phyloP scores from a whole-genome alignment of 2,113 vertebrate genomes.

The Oryzias curvinotus region DNA sequence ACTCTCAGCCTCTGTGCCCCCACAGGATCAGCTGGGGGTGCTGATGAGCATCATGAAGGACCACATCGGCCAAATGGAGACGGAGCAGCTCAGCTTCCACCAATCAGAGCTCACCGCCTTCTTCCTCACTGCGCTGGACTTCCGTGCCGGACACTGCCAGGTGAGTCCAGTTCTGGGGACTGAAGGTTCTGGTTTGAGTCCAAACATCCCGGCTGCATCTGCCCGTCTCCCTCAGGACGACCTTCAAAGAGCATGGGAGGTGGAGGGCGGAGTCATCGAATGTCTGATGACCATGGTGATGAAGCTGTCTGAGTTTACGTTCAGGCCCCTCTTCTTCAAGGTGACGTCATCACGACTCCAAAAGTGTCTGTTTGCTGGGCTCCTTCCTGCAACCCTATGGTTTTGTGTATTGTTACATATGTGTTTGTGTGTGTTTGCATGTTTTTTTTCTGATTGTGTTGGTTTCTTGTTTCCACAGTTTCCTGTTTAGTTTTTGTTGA shows the following conservation, averaged over 20 bases:
- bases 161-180: slow-evolving; percentile 58
- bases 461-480: too few species aligned
- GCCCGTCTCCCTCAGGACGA: slow-evolving; percentile 72
- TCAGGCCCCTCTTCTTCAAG: slow-evolving; percentile 97
- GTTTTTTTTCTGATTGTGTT: too few species aligned
- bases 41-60: slow-evolving; percentile 89
- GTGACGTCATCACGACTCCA: slow-evolving; percentile 59
- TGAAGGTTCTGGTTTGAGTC: not conserved
- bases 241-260: slow-evolving; percentile 79
- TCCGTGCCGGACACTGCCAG: slow-evolving; percentile 82
- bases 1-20: not conserved
- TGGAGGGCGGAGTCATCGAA: slow-evolving; percentile 83
- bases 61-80: slow-evolving; percentile 86
- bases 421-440: too few species aligned
- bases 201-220: not conserved
- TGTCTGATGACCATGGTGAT: slow-evolving; percentile 91
- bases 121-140: slow-evolving; percentile 89
- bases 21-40: slow-evolving; percentile 79
- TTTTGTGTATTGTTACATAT: too few species aligned
- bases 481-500: too few species aligned
- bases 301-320: slow-evolving; percentile 94
- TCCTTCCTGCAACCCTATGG: too few species aligned
- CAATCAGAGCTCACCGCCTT: slow-evolving; percentile 89
- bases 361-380: too few species aligned
- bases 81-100: slow-evolving; percentile 83